These are phyloP conservation scores for Sphaeramia orbicularis DNA, from an alignment of 2,797 vertebrate genomes.

Conservation along the genomic window DNA sequence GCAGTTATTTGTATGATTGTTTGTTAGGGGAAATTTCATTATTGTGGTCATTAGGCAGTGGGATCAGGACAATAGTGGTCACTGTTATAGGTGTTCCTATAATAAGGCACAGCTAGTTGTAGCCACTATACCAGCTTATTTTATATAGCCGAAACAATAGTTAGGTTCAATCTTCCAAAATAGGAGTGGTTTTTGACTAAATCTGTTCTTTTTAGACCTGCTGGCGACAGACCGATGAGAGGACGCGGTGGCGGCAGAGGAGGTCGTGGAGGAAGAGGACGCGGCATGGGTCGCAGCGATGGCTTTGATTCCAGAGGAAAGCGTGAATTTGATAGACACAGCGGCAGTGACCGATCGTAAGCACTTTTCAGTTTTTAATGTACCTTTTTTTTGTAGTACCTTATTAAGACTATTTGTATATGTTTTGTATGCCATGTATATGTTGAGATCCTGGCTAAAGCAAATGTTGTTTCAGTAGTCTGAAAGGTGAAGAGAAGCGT, in stretches of 20 bases:
- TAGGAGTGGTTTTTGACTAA: neutral
- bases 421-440: neutral
- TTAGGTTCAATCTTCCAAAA: neutral
- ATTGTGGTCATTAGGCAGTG: no score
- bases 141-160: no score
- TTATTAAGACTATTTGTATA: neutral
- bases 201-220: slow-evolving; percentile 54
- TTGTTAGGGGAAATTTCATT: no score
- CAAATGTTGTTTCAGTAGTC: slow-evolving; percentile 92
- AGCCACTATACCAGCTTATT: no score
- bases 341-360: slow-evolving; percentile 98
- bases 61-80: no score
- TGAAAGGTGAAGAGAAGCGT: slow-evolving; percentile 97
- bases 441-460: slow-evolving; percentile 69
- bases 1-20: no score
- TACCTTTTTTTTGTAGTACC: accelerated
- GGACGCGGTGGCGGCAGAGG: slow-evolving; percentile 91
- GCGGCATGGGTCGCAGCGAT: slow-evolving; percentile 94
- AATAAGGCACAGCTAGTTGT: no score
- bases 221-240: slow-evolving; percentile 86
- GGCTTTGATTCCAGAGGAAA: slow-evolving; percentile 98
- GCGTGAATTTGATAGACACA: slow-evolving; percentile 98
- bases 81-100: no score
- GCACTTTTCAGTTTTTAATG: slow-evolving; percentile 60
- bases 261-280: slow-evolving; percentile 87